Conservation (phyloP, 92 coral and sea anemone genomes). For the Umimayanthus chanpuru region DNA sequence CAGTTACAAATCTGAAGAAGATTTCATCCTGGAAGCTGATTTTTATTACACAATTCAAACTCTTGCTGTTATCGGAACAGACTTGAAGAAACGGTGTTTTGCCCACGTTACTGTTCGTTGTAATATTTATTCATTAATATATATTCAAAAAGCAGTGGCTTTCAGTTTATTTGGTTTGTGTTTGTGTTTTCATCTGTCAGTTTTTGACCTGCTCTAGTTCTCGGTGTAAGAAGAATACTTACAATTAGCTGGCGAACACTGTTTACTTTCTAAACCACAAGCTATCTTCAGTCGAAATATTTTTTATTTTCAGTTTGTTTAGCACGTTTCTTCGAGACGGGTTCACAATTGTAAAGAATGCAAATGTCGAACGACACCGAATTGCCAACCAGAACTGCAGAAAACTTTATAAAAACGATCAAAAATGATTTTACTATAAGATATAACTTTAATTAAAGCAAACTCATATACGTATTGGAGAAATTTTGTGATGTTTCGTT, state of each 20-base stretch:
- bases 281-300: neutral
- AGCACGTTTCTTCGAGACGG: constrained; percentile 8
- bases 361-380: neutral
- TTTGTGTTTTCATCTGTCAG: neutral
- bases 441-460: neutral
- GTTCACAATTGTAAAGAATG: neutral
- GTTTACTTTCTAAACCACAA: neutral
- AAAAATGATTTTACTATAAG: neutral
- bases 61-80: neutral
- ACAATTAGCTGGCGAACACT: neutral
- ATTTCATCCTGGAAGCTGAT: neutral
- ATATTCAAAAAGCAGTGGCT: neutral
- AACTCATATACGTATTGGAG: neutral
- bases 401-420: neutral
- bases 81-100: neutral
- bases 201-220: neutral
- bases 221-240: neutral
- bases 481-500: neutral
- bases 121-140: neutral
- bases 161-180: neutral
- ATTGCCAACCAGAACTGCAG: neutral
- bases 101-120: neutral
- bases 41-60: neutral
- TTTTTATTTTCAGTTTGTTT: neutral
- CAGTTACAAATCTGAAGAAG: neutral